These are phyloP conservation scores for Lagenorhynchus albirostris DNA, from an alignment of 2,113 vertebrate genomes.

Conservation along the genomic window DNA sequence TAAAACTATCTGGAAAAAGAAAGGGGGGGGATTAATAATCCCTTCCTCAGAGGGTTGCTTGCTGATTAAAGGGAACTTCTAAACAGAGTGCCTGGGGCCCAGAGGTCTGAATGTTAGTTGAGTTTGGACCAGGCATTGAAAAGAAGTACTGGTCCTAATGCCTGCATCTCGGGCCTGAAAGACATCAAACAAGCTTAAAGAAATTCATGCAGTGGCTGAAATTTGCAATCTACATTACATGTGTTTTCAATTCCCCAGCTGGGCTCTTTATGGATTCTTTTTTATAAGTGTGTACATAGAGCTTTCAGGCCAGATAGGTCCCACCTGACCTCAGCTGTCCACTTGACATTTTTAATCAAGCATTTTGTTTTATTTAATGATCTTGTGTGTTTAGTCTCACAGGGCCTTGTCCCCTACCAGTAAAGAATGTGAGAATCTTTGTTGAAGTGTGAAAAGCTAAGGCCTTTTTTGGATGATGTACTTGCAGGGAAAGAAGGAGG, in stretches of 20 bases:
- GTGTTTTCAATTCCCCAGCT: not conserved
- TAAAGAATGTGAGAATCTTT: not conserved
- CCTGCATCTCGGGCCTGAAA: not conserved
- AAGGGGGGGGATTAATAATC: not conserved
- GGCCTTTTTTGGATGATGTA: not conserved
- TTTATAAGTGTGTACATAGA: not conserved
- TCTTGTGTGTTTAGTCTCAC: not conserved
- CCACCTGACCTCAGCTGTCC: not conserved
- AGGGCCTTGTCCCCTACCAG: not conserved
- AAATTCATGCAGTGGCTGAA: not conserved
- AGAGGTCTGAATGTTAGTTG: not conserved
- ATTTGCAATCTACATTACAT: not conserved
- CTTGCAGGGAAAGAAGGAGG: not conserved
- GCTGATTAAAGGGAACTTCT: not conserved
- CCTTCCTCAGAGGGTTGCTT: not conserved
- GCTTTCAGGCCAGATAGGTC: not conserved
- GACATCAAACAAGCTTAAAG: not conserved
- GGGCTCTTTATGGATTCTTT: not conserved
- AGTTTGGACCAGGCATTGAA: not conserved
- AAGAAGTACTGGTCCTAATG: not conserved
- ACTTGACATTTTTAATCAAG: constrained; percentile 49
- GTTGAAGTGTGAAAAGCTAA: not conserved
- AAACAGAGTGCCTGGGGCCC: not conserved
- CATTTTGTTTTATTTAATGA: constrained; percentile 53
- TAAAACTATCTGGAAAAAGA: not conserved